These are phyloP conservation scores for Luperina nickerlii DNA, from an alignment of 2,888 invertebrate species.

Conservation along the genomic window DNA sequence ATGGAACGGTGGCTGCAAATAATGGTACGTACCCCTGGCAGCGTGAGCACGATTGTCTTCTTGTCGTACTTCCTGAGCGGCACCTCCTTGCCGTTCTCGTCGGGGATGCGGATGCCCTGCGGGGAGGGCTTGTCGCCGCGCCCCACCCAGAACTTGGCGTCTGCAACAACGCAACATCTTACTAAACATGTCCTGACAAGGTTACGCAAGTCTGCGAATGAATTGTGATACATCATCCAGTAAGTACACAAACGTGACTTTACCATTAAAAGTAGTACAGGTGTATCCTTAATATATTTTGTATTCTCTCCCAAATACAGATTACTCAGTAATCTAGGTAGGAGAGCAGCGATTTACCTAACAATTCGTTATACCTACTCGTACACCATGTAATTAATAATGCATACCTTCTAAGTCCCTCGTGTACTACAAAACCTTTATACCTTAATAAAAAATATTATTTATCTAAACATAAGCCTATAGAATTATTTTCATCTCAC, in stretches of 20 bases:
- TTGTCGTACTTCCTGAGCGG: conserved; percentile 95
- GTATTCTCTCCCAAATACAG: not conserved
- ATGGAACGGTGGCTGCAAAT: too few relatives aligned
- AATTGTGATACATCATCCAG: not conserved
- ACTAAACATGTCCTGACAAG: not conserved
- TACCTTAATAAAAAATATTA: too few relatives aligned
- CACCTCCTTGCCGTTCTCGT: conserved; percentile 96
- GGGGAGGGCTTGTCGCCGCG: conserved; percentile 94
- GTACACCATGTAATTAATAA: too few relatives aligned
- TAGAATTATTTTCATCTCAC: not conserved
- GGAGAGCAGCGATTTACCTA: too few relatives aligned
- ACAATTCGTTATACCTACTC: too few relatives aligned
- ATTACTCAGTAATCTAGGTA: too few relatives aligned
- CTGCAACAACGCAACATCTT: conserved; percentile 85
- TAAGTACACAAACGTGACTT: not conserved
- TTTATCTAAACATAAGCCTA: not conserved
- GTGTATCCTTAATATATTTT: not conserved
- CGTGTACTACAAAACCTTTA: too few relatives aligned
- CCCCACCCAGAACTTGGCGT: conserved; percentile 98
- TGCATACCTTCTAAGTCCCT: too few relatives aligned
- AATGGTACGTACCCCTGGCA: conserved; percentile 91
- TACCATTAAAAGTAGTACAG: not conserved
- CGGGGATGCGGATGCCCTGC: conserved; percentile 95
- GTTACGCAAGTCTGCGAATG: too few relatives aligned
- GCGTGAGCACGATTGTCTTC: conserved; percentile 96